These are phyloP conservation scores for Halocaridina rubra DNA, from an alignment of 2,888 invertebrate species.

Conservation along the genomic window DNA sequence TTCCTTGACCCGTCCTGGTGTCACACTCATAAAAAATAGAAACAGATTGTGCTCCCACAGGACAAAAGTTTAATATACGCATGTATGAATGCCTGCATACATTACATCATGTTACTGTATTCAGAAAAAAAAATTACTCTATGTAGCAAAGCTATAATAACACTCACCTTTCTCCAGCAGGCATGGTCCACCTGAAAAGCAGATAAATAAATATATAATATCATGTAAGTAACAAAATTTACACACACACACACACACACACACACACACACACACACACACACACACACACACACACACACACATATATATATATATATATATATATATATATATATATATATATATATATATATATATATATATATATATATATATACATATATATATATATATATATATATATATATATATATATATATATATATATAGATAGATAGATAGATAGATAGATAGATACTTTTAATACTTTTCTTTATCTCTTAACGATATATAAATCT, in stretches of 20 bases:
- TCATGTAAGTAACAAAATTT: neutral
- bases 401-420: neutral
- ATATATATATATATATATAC: neutral
- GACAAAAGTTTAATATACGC: too few relatives aligned
- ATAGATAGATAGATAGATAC: too few relatives aligned
- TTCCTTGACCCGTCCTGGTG: too few relatives aligned
- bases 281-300: constrained; percentile 16
- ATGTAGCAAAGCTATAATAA: neutral
- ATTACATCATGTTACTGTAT: too few relatives aligned
- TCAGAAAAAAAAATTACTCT: too few relatives aligned
- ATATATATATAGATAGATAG: too few relatives aligned
- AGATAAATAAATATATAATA: neutral
- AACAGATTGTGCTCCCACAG: too few relatives aligned
- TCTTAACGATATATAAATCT: too few relatives aligned
- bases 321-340: neutral
- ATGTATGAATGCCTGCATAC: too few relatives aligned
- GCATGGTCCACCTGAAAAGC: neutral
- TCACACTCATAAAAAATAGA: too few relatives aligned
- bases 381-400: neutral
- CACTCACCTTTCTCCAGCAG: too few relatives aligned
- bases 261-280: neutral
- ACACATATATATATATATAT: neutral
- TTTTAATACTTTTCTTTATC: too few relatives aligned
- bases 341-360: neutral
- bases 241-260: neutral